Base-by-base conservation (phyloP, 2,797 vertebrate genomes). In the Gambelia wislizenii region DNA sequence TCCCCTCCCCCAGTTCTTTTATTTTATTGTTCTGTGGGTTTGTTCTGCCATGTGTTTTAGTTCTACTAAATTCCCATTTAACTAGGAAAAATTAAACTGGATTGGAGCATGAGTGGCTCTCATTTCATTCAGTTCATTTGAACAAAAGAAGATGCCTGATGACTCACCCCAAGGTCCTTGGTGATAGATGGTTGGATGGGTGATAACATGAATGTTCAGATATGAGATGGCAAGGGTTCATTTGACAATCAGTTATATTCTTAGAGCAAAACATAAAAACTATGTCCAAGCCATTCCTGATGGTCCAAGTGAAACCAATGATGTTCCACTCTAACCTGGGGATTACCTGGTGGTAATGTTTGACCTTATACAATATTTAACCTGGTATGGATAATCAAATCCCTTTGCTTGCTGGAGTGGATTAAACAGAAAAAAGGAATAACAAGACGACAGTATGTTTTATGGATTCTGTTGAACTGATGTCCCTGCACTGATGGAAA, bases 281-380 rank as follows among this genome's bases (percentile, higher is more conserved):
- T 13, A 42, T 49, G 22, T 1, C 42, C n/a, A 52, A 36, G 30
- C 54, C 52, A 6, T 89, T 54, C 9, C 9, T 13, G 20, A 81
- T 25, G 52, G 85, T 49, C 83, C 54, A 85, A 82, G 36, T 56
- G 69, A 87, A 88, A 52, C 30, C 44, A 9, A 81, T 83, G 61
- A 42, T 47, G 10, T 13, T 61, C 86, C 61, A 67, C 1, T 87
- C 84, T 85, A 76, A 49, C 9, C 8, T 47, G 74, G 8, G 49
- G 33, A 79, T 86, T 75, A 70, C 30, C 49, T 81, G 33, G n/a
- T 61, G 74, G 14, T 54, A 39, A 44, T 1, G 0, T 61, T 91
- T 78, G 36, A 69, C 25, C 69, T 39, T 86, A 36, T 76, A 22
- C 20, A 44, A 76, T n/a, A 64, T 86, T 61, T 77, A 64, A 77